Evolutionary conservation across 1,140 invertebrate genomes (phyloP), one percentile per base, ranked within the genome.

Genomic region (Conus ventricosus): DNA sequence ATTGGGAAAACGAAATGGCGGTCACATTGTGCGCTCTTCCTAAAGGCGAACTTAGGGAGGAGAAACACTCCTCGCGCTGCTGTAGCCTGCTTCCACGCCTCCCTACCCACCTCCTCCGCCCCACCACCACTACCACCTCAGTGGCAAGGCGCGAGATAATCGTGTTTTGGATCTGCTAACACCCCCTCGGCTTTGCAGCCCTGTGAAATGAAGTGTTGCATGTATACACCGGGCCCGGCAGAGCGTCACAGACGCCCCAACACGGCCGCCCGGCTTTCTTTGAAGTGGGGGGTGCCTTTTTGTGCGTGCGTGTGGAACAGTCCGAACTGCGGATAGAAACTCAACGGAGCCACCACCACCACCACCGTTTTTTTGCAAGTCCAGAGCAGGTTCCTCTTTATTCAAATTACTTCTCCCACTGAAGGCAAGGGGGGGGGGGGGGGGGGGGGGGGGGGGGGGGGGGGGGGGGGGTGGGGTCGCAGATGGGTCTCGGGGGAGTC

Each of bases 151-250:
- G 75, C 13, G 85, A 76, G 67, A 87, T 87, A 87, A 87, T 87
- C 85, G 39, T 75, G 67, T 76, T 76, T 78, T 75, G 60, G 71
- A 39, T 87, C 85, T 78, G 85, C 27, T 54, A 87, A 78, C 85
- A 80, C 51, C 51, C 39, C 75, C 85, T 55, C 75, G 54, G 85
- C 75, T 87, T 78, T 27, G 71, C 39, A n/a, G 67, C 20, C 15
- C n/a, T n/a, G 54, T 57, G 85, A 67, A 78, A 87, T 87, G 71
- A 87, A 87, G 85, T 80, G 85, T 67, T 80, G 75, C 54, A 87
- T 80, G 75, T 87, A 78, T 87, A 87, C 85, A 76, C 63, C 25
- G 23, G 15, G 85, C 76, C 39, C 82, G 54, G 55, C 82, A 84
- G n/a, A 60, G 20, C 57, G 57, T 84, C 57, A n/a, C 82, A 84